Base-by-base conservation (phyloP, 2,113 vertebrate genomes). In the Oreochromis niloticus region DNA sequence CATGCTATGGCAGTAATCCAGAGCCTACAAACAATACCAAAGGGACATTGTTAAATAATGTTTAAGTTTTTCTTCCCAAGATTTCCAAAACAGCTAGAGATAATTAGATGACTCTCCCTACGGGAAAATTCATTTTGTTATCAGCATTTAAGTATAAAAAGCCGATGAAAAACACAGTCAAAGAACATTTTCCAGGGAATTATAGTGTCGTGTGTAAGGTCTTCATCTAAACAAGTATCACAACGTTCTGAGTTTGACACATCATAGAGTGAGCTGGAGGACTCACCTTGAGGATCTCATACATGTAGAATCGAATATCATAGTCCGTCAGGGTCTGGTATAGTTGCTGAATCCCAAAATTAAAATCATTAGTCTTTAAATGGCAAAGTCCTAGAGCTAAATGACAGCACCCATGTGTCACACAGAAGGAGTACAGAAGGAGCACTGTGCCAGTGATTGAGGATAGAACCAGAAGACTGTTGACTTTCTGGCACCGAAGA, bases 261-360 rank as follows among this genome's bases (percentile, higher is more conserved):
- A 30, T 50, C 46, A 75, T 75, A 50, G 27, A 17, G 6, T 32
- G 43, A 54, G 6, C 1, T 2, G 5, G 24, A 32, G 43, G 71
- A 78, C 71, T 75, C 87, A 97, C 97, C 97, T 97, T 98, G 57
- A 98, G 88, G 93, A 98, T 98, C 95, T 98, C 97, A 30, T 97
- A 98, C 97, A 98, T 97, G 97, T 98, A 98, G 96, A 97, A 98
- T 63, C 97, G 97, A 83, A 97, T 98, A 95, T 97, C 97, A 43
- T 96, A 97, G 90, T 98, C 97, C 2, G 97, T 97, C 52, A 98
- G 95, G 22, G 97, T 98, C 94, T 97, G 97, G 95, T 98, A 98
- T 91, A 98, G 90, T 97, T 98, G 97, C 97, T 97, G 46, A 32
- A 61, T 78, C 61, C 50, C n/a, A 24, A 86, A 34, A 82, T 14